Percentiles rank a stretch among this genome's conserved stretches.
Evolutionary conservation across 2,113 vertebrate genomes (phyloP).

Genomic region (Dolichallabes microphthalmus): DNA sequence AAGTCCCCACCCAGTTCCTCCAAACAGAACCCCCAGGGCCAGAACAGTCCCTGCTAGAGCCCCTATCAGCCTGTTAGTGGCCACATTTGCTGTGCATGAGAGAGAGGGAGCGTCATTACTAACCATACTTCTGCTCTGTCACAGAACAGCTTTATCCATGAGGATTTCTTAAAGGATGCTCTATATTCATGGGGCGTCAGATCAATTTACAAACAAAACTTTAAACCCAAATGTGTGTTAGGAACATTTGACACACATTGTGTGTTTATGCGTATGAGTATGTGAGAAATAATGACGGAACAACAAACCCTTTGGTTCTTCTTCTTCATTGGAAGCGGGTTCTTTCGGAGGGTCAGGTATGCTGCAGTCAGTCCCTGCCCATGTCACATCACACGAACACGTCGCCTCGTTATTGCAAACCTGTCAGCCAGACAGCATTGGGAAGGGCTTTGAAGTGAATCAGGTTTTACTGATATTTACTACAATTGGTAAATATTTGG

Average conservation of each 20-base stretch:
- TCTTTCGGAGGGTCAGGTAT: slow-evolving; percentile 89
- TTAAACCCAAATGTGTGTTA: not conserved
- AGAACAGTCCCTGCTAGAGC: slow-evolving; percentile 99
- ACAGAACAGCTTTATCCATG: not conserved
- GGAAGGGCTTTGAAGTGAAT: not conserved
- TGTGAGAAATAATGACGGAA: slow-evolving; percentile 51
- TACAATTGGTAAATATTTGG: not conserved
- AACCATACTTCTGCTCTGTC: slow-evolving; percentile 60
- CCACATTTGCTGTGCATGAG: slow-evolving; percentile 96
- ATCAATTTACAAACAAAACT: not conserved
- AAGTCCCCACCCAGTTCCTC: slow-evolving; percentile 99
- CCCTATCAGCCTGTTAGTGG: slow-evolving; percentile 99
- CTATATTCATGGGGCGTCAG: not conserved
- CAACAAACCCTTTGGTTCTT: slow-evolving; percentile 96
- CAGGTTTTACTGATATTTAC: not conserved
- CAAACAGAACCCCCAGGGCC: slow-evolving; percentile 99
- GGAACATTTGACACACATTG: not conserved
- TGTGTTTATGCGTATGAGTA: not conserved
- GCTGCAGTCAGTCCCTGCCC: slow-evolving; percentile 98
- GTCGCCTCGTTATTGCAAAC: slow-evolving; percentile 97
- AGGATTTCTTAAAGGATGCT: not conserved
- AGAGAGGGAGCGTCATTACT: slow-evolving; percentile 84
- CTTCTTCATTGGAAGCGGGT: slow-evolving; percentile 75
- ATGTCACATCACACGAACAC: slow-evolving; percentile 92
- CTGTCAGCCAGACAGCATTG: slow-evolving; percentile 65